Evolutionary conservation across 2,888 invertebrate species (phyloP).

Genomic region (Ichneumoninae sp.): DNA sequence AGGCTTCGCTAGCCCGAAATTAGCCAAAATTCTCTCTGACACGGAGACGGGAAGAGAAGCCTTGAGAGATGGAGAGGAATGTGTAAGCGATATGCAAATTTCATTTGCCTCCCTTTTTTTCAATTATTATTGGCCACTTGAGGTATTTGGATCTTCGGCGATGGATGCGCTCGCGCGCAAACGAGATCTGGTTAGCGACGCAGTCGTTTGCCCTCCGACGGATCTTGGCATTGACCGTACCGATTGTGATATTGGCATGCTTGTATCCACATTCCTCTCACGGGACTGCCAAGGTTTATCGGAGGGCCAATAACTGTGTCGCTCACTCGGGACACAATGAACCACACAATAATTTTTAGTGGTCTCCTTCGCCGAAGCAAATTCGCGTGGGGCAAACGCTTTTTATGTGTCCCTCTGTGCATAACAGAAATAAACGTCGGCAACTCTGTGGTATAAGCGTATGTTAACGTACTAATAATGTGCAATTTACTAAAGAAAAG

Average conservation of each 20-base stretch:
- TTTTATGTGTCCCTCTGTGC: slow-evolving; percentile 40
- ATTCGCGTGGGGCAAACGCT: slow-evolving; percentile 20
- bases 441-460: slow-evolving; percentile 34
- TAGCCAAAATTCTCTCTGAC: not conserved
- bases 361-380: slow-evolving; percentile 5
- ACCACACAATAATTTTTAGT: slow-evolving; percentile 9
- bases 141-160: not conserved
- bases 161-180: no score
- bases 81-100: not conserved
- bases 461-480: slow-evolving; percentile 65
- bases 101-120: not conserved
- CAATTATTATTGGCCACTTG: not conserved
- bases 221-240: not conserved
- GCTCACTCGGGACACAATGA: not conserved
- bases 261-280: not conserved
- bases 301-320: not conserved
- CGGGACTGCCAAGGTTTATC: not conserved
- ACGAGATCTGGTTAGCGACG: no score
- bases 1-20: not conserved
- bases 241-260: not conserved
- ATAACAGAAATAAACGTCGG: slow-evolving; percentile 42
- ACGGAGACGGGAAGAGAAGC: not conserved
- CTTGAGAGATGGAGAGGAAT: slow-evolving; percentile 5
- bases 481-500: slow-evolving; percentile 59
- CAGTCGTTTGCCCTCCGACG: no score